These are phyloP conservation scores for Batillaria attramentaria DNA, from an alignment of 1,140 invertebrate genomes.

Conservation along the genomic window DNA sequence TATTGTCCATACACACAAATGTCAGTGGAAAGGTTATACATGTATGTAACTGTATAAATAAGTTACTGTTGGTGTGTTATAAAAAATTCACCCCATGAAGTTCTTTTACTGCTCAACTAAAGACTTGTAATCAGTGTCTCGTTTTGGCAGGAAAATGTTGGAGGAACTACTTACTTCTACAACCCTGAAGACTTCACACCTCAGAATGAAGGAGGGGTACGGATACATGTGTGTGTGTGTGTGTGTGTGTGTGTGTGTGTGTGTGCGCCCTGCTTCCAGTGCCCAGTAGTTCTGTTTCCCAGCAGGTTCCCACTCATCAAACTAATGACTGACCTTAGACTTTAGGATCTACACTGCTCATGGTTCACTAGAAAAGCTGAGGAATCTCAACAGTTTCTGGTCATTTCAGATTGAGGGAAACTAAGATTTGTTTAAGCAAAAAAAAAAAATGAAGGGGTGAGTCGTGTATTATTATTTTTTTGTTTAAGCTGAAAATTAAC, in stretches of 20 bases:
- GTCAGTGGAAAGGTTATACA: too few relatives aligned
- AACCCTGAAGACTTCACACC: conserved; percentile 73
- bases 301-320: not conserved
- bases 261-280: not conserved
- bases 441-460: too few relatives aligned
- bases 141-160: conserved; percentile 88
- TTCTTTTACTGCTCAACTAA: not conserved
- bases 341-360: not conserved
- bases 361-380: too few relatives aligned
- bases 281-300: conserved; percentile 14
- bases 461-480: too few relatives aligned
- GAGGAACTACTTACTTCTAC: conserved; percentile 95
- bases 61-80: too few relatives aligned
- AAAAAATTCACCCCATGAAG: not conserved
- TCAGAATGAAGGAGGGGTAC: conserved; percentile 64
- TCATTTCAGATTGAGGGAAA: too few relatives aligned
- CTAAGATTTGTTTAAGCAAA: too few relatives aligned
- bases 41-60: not conserved
- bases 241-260: not conserved
- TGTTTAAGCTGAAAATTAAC: too few relatives aligned
- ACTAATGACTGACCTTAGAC: not conserved
- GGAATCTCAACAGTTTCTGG: too few relatives aligned
- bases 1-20: too few relatives aligned
- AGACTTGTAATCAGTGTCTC: conserved; percentile 7
- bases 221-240: too few relatives aligned